Evolutionary conservation across 1,140 invertebrate species (phyloP).

Genomic region (Drosophila pallidifrons): DNA sequence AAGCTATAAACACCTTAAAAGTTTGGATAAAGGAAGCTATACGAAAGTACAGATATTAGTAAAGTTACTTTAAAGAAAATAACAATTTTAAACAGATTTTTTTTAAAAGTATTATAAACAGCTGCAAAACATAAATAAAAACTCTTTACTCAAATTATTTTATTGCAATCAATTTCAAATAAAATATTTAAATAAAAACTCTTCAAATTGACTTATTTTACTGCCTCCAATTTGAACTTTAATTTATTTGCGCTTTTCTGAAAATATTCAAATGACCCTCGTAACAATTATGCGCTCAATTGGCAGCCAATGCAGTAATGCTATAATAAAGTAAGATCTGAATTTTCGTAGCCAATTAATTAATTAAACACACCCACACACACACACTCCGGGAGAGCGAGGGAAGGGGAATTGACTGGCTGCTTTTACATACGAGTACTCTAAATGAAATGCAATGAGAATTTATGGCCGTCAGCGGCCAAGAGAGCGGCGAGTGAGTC

Average conservation of each 20-base stretch:
- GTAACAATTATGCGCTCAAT: constrained; percentile 78
- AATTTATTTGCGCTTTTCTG: constrained; percentile 7
- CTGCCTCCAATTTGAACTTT: background rate
- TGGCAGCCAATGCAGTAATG: constrained; percentile 48
- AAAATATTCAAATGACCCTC: constrained; percentile 76
- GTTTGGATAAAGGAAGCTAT: too few species aligned
- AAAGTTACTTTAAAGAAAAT: too few species aligned
- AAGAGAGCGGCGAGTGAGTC: background rate
- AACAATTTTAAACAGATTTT: too few species aligned
- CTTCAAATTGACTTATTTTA: background rate
- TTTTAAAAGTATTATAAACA: too few species aligned
- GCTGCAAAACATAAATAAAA: too few species aligned
- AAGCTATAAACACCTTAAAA: too few species aligned
- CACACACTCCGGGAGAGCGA: constrained; percentile 4
- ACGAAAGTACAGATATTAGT: background rate
- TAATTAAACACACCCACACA: constrained; percentile 70
- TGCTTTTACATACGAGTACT: constrained; percentile 62
- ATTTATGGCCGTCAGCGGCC: constrained; percentile 58
- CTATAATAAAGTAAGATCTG: constrained; percentile 20
- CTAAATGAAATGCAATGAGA: constrained; percentile 73
- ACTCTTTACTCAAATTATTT: too few species aligned
- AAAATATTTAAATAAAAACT: too few species aligned
- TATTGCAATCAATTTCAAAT: too few species aligned
- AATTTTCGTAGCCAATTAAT: constrained; percentile 73
- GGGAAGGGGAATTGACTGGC: background rate